A percentile compares a stretch with the other conserved stretches of the same genome.
Conservation (phyloP, 2,797 vertebrate genomes). For the Masticophis lateralis region DNA sequence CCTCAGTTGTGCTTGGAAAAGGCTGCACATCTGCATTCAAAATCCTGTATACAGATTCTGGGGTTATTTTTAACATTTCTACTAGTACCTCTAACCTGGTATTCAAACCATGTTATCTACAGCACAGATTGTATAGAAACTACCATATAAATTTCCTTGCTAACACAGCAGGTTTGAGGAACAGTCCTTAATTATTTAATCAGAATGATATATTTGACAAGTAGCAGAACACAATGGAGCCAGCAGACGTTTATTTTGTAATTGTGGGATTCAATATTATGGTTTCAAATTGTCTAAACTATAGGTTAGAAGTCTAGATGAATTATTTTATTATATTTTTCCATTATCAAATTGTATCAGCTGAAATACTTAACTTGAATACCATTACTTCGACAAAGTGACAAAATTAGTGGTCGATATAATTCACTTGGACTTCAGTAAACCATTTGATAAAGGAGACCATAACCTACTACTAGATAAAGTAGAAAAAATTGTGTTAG, state of each 20-base stretch:
- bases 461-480: no score
- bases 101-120: background rate
- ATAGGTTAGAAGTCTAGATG: background rate
- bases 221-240: background rate
- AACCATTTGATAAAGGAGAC: no score
- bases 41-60: background rate
- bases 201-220: background rate
- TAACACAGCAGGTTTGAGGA: background rate
- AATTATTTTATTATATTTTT: background rate
- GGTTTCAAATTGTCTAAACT: background rate
- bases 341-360: background rate
- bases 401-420: no score
- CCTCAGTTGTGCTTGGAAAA: constrained; percentile 30
- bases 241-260: background rate
- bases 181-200: background rate
- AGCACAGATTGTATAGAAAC: background rate
- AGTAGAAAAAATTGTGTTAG: no score
- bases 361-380: background rate
- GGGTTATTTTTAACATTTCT: background rate
- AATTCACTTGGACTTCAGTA: no score
- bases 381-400: background rate
- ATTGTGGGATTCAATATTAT: background rate
- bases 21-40: background rate
- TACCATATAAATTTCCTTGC: background rate
- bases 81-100: background rate